Percentiles rank a stretch among this genome's conserved stretches.
phyloP scores from a whole-genome alignment of 1,140 invertebrate genomes.

The Lasaia peninsularis region DNA sequence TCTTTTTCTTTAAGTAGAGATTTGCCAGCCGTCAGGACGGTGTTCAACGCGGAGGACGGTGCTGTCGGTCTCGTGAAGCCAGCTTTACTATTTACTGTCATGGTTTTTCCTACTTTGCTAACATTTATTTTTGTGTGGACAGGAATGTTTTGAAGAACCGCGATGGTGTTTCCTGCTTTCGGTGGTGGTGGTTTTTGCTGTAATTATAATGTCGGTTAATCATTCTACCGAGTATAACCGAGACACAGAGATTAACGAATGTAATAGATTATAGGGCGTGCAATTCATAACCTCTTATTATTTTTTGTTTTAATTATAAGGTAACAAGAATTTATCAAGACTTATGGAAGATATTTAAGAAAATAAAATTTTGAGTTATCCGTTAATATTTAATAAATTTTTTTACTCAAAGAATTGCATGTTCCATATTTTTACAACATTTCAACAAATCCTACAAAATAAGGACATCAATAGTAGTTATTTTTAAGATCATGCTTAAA shows the following conservation, averaged over 20 bases:
- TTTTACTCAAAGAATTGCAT: no score
- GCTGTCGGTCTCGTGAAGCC: constrained; percentile 33
- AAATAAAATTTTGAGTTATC: no score
- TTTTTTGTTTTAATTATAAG: no score
- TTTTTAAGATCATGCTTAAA: no score
- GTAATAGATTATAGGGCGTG: background rate
- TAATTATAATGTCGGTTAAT: constrained; percentile 10
- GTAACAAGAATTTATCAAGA: no score
- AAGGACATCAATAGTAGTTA: no score
- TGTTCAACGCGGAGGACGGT: constrained; percentile 39
- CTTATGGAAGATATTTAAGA: no score
- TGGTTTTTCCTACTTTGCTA: constrained; percentile 50
- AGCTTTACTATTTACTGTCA: constrained; percentile 51
- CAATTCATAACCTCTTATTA: background rate
- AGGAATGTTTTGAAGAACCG: constrained; percentile 62
- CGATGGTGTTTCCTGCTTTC: constrained; percentile 46
- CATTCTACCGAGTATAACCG: background rate
- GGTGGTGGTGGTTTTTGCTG: constrained; percentile 40
- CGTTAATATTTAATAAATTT: no score
- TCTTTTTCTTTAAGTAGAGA: constrained; percentile 60
- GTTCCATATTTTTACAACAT: no score
- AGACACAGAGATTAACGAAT: background rate
- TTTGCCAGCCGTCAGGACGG: constrained; percentile 54
- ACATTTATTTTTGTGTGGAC: constrained; percentile 59
- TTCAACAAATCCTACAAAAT: no score